These are phyloP conservation scores for Nymphalis polychloros DNA, from an alignment of 2,888 invertebrate genomes.

Conservation along the genomic window DNA sequence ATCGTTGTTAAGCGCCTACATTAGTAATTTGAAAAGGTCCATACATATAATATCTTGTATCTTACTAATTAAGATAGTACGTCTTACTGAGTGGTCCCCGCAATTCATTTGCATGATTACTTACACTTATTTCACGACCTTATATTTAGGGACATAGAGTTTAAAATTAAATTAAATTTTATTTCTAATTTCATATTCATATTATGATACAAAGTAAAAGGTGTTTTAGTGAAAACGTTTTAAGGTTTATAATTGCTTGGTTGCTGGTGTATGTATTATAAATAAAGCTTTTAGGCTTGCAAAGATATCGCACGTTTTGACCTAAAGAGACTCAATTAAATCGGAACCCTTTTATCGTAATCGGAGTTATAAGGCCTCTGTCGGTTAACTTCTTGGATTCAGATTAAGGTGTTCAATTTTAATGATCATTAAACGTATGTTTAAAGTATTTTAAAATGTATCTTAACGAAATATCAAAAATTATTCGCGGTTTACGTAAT, in stretches of 20 bases:
- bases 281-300: slow-evolving; percentile 54
- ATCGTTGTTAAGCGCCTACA: slow-evolving; percentile 41
- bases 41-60: slow-evolving; percentile 49
- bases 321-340: slow-evolving; percentile 58
- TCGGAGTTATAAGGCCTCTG: slow-evolving; percentile 47
- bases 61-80: slow-evolving; percentile 59
- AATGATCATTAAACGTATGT: slow-evolving; percentile 40
- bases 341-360: slow-evolving; percentile 51
- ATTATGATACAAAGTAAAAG: slow-evolving; percentile 33
- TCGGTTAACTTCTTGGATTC: slow-evolving; percentile 28
- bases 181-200: slow-evolving; percentile 21
- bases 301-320: slow-evolving; percentile 50
- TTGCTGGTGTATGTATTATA: slow-evolving; percentile 33
- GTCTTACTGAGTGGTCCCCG: slow-evolving; percentile 48
- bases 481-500: not conserved
- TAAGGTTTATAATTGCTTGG: slow-evolving; percentile 24
- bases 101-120: slow-evolving; percentile 52
- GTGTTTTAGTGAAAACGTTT: not conserved
- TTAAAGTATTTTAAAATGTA: slow-evolving; percentile 4
- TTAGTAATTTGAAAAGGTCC: slow-evolving; percentile 43
- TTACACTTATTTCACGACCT: slow-evolving; percentile 31
- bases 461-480: slow-evolving; percentile 9
- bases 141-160: slow-evolving; percentile 40
- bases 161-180: slow-evolving; percentile 35
- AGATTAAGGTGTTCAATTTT: slow-evolving; percentile 49